These are phyloP conservation scores for Sebastolobus alascanus DNA, from an alignment of 2,797 vertebrate genomes.

Conservation along the genomic window DNA sequence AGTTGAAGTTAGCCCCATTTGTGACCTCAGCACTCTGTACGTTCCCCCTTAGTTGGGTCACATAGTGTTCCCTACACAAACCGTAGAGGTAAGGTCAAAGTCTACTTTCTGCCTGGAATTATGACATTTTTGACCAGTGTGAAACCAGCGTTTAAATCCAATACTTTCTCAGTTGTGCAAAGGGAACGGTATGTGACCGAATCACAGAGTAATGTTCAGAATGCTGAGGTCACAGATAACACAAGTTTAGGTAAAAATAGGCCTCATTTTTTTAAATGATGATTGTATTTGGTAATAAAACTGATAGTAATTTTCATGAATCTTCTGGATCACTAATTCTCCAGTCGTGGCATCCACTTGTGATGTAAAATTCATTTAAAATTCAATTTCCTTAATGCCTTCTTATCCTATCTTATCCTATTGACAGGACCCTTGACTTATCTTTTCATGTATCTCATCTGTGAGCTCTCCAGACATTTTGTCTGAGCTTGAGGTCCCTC, in stretches of 20 bases:
- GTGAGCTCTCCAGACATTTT: constrained; percentile 28
- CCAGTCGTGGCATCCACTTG: not conserved
- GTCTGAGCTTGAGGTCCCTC: constrained; percentile 40
- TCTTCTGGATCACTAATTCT: not conserved
- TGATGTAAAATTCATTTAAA: not conserved
- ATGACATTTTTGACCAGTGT: not conserved
- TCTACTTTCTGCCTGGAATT: not conserved
- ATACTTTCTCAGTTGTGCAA: not conserved
- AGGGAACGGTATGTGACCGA: not conserved
- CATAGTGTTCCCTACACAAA: not conserved
- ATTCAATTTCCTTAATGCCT: not conserved
- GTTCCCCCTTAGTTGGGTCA: not conserved
- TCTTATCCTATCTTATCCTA: not conserved
- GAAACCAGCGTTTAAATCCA: not conserved
- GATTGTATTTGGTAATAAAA: not conserved
- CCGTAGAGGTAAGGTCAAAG: not conserved
- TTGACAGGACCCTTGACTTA: constrained; percentile 16
- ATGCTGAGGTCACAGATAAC: no score
- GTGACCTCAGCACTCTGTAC: not conserved
- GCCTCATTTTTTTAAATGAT: not conserved
- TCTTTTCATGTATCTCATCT: constrained; percentile 11
- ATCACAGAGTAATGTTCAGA: not conserved
- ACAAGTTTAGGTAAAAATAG: no score
- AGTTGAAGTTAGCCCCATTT: not conserved
- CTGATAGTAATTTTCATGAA: not conserved